Conservation (phyloP, 2,888 invertebrate genomes). For the Pachliopta kotzebuea region DNA sequence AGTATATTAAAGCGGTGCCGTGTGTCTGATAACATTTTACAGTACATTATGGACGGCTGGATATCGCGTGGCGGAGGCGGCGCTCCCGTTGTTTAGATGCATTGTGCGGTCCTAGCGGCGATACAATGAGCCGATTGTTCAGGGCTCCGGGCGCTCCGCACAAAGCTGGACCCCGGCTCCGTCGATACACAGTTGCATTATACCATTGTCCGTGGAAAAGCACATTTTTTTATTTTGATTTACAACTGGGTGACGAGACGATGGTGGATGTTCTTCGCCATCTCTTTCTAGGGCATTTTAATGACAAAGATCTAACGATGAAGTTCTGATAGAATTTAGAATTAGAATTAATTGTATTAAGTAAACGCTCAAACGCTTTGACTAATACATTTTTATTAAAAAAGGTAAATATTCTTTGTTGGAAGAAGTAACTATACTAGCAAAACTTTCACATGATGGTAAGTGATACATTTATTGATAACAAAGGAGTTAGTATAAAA, state of each 20-base stretch:
- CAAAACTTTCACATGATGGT: no score
- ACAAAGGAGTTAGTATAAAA: no score
- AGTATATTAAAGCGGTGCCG: neutral
- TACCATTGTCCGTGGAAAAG: slow-evolving; percentile 4
- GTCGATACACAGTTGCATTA: slow-evolving; percentile 18
- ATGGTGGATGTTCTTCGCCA: no score
- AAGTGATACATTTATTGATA: no score
- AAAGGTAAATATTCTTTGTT: no score
- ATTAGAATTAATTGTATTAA: no score
- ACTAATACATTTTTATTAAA: no score
- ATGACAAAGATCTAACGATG: no score
- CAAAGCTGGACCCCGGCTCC: slow-evolving; percentile 21
- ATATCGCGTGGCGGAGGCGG: slow-evolving; percentile 22
- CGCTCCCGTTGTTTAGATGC: slow-evolving; percentile 28
- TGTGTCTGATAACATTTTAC: slow-evolving; percentile 16
- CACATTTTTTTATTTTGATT: slow-evolving; percentile 5
- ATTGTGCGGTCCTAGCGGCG: slow-evolving; percentile 26
- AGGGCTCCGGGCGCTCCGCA: slow-evolving; percentile 22
- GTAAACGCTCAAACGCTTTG: no score
- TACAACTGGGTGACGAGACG: neutral
- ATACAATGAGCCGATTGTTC: slow-evolving; percentile 32
- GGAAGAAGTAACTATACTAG: no score
- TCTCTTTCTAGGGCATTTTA: no score
- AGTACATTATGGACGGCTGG: slow-evolving; percentile 12
- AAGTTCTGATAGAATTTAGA: no score